Conservation (phyloP, 2,797 vertebrate species). For the Hirundo rustica region DNA sequence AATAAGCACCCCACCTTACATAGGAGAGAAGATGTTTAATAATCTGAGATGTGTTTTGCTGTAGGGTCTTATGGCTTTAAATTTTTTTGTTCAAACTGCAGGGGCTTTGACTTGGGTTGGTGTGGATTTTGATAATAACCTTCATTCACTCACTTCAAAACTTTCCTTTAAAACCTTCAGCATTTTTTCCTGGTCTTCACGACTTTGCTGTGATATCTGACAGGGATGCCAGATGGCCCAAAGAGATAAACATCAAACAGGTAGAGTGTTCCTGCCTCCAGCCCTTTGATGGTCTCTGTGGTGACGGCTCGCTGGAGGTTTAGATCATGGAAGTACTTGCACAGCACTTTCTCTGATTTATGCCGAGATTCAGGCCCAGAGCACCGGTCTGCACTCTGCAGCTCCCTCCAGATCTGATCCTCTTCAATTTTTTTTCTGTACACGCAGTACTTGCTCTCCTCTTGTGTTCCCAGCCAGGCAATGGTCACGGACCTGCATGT, state of each 20-base stretch:
- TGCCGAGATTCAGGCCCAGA: conserved; percentile 84
- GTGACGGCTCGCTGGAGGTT: conserved; percentile 87
- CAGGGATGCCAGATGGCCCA: conserved; percentile 86
- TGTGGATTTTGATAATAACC: background rate
- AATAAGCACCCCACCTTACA: background rate
- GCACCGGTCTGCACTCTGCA: conserved; percentile 74
- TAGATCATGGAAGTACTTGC: conserved; percentile 89
- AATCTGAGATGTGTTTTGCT: background rate
- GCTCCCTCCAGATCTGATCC: conserved; percentile 62
- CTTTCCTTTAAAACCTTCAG: conserved; percentile 61
- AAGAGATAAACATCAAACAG: conserved; percentile 91
- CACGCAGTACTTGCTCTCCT: conserved; percentile 88
- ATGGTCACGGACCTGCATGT: conserved; percentile 86
- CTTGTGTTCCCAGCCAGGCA: conserved; percentile 91
- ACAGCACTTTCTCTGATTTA: conserved; percentile 86
- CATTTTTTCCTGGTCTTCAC: conserved; percentile 90
- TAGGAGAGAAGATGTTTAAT: background rate
- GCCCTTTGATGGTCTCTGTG: conserved; percentile 83
- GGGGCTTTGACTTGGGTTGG: background rate
- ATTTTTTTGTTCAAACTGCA: background rate
- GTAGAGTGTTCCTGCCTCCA: conserved; percentile 83
- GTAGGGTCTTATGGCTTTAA: background rate
- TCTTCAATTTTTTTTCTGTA: conserved; percentile 80
- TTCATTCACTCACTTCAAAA: background rate
- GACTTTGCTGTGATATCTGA: conserved; percentile 88